Conservation (phyloP, 2,797 vertebrate species). For the Apodemus agrarius region DNA sequence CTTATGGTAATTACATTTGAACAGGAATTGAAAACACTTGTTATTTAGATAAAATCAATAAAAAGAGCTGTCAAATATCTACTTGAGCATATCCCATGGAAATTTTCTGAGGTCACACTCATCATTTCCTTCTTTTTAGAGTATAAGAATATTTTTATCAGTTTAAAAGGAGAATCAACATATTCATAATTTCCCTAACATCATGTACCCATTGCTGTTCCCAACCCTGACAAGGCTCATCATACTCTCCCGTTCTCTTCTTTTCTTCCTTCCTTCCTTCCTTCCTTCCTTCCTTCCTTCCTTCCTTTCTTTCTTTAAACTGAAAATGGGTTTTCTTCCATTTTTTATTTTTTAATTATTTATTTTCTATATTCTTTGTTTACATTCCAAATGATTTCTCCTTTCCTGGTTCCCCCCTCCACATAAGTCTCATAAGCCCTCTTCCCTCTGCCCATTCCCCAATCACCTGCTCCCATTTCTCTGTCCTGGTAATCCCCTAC, state of each 20-base stretch:
- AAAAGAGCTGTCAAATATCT: slow-evolving; percentile 43
- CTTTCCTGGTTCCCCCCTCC: no score
- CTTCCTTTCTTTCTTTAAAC: no score
- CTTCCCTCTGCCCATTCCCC: no score
- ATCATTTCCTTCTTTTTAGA: not conserved
- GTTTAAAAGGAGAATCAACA: not conserved
- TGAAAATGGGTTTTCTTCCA: no score
- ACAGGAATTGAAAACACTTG: slow-evolving; percentile 43
- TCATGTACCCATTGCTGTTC: not conserved
- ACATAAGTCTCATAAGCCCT: no score
- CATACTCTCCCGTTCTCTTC: not conserved
- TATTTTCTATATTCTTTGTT: no score
- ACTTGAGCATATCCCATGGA: not conserved
- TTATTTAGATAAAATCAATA: slow-evolving; percentile 62
- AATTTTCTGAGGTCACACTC: not conserved
- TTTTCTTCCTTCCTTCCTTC: no score
- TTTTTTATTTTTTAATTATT: no score
- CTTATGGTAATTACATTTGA: slow-evolving; percentile 36
- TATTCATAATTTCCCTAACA: not conserved
- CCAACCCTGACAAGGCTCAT: not conserved
- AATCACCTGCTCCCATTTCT: no score
- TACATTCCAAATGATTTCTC: no score
- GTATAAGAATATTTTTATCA: not conserved
- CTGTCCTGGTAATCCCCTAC: no score
- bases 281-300: not conserved